These are phyloP conservation scores for Myioborus miniatus DNA, from an alignment of 2,797 vertebrate genomes.

Conservation along the genomic window DNA sequence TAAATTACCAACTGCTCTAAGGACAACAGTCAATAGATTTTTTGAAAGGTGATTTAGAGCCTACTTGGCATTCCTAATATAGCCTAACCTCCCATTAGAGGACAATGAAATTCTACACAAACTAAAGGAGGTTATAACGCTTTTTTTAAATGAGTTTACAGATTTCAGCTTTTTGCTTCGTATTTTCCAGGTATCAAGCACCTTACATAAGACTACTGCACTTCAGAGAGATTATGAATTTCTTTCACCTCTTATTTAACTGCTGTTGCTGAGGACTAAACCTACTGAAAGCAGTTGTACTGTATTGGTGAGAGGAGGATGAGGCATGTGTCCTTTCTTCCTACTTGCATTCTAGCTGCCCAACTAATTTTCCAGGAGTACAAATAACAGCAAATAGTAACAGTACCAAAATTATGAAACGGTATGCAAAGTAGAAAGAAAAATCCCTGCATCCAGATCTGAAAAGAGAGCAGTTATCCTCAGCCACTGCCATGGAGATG, in stretches of 20 bases:
- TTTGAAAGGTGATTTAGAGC: slow-evolving; percentile 28
- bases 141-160: neutral
- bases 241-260: neutral
- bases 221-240: neutral
- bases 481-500: neutral
- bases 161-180: neutral
- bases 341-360: neutral
- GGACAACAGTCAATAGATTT: neutral
- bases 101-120: neutral
- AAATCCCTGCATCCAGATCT: neutral
- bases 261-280: neutral
- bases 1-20: slow-evolving; percentile 29
- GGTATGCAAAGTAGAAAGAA: neutral
- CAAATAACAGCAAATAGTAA: neutral
- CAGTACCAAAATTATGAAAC: neutral
- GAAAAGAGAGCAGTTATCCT: neutral
- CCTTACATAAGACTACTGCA: neutral
- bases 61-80: neutral
- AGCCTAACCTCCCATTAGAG: neutral
- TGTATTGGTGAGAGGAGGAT: neutral
- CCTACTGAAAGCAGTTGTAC: neutral
- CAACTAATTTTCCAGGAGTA: neutral
- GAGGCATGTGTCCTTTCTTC: neutral
- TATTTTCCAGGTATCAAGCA: neutral
- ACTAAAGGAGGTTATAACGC: neutral